phyloP scores from a whole-genome alignment of 2,797 vertebrate genomes.

The Etheostoma perlongum region DNA sequence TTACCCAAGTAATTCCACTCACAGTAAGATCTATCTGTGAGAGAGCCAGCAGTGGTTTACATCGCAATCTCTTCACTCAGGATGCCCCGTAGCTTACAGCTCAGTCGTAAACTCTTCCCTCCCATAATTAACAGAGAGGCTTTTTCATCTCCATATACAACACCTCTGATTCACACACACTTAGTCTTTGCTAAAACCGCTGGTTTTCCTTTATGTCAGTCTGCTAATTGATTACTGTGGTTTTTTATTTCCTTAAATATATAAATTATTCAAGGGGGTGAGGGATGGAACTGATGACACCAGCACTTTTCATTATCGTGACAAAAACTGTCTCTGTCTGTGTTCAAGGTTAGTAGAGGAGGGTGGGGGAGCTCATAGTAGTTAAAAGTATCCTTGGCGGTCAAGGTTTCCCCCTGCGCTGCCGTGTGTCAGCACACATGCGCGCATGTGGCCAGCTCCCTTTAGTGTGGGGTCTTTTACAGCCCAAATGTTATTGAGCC shows the following conservation, averaged over 20 bases:
- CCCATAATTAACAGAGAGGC: slow-evolving; percentile 66
- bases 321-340: slow-evolving; percentile 49
- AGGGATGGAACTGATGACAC: slow-evolving; percentile 61
- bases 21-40: slow-evolving; percentile 28
- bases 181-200: slow-evolving; percentile 60
- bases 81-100: slow-evolving; percentile 55
- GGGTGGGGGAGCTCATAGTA: slow-evolving; percentile 15
- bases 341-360: slow-evolving; percentile 45
- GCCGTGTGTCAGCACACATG: slow-evolving; percentile 57
- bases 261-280: slow-evolving; percentile 41
- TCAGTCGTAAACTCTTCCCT: slow-evolving; percentile 70
- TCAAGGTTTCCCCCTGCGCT: slow-evolving; percentile 54
- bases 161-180: slow-evolving; percentile 76
- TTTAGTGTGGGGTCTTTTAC: slow-evolving; percentile 70
- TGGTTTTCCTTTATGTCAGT: slow-evolving; percentile 58
- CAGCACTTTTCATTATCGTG: slow-evolving; percentile 64
- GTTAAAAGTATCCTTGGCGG: slow-evolving; percentile 54
- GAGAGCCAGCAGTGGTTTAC: slow-evolving; percentile 36
- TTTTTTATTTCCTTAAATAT: slow-evolving; percentile 60
- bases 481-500: slow-evolving; percentile 59
- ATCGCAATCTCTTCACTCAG: slow-evolving; percentile 42
- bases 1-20: slow-evolving; percentile 28
- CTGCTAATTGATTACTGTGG: slow-evolving; percentile 69
- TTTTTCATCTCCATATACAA: slow-evolving; percentile 74
- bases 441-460: slow-evolving; percentile 66